Evolutionary conservation across 2,888 invertebrate genomes (phyloP).

Genomic region (Oligia fasciuncula): DNA sequence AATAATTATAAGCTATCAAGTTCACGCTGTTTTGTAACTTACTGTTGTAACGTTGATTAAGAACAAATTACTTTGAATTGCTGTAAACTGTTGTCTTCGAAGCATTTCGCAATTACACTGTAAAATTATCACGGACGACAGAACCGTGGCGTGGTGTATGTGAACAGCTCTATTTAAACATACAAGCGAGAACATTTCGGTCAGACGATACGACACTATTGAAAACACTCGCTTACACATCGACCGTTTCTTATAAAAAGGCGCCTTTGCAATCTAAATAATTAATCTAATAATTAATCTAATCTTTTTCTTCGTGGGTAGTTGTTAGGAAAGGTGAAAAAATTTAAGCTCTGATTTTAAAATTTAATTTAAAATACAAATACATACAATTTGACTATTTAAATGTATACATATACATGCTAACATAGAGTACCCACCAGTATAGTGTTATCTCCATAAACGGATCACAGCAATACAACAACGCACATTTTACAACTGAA

Average conservation of each 20-base stretch:
- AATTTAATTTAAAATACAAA: too few relatives aligned
- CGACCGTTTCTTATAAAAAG: conserved; percentile 14
- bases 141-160: background rate
- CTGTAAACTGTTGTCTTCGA: background rate
- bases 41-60: background rate
- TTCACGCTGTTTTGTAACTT: background rate
- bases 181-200: background rate
- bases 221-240: background rate
- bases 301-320: too few relatives aligned
- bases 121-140: background rate
- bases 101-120: background rate
- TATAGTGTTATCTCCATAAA: too few relatives aligned
- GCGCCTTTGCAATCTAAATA: background rate
- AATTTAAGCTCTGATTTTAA: too few relatives aligned
- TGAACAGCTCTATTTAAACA: background rate
- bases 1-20: background rate
- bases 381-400: too few relatives aligned
- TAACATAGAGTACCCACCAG: too few relatives aligned
- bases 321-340: too few relatives aligned
- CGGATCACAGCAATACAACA: too few relatives aligned
- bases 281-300: too few relatives aligned
- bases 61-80: conserved; percentile 4
- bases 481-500: too few relatives aligned
- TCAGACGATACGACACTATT: background rate
- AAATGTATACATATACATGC: too few relatives aligned